phyloP scores from a whole-genome alignment of 2,113 vertebrate genomes.

The Centropus unirufus region DNA sequence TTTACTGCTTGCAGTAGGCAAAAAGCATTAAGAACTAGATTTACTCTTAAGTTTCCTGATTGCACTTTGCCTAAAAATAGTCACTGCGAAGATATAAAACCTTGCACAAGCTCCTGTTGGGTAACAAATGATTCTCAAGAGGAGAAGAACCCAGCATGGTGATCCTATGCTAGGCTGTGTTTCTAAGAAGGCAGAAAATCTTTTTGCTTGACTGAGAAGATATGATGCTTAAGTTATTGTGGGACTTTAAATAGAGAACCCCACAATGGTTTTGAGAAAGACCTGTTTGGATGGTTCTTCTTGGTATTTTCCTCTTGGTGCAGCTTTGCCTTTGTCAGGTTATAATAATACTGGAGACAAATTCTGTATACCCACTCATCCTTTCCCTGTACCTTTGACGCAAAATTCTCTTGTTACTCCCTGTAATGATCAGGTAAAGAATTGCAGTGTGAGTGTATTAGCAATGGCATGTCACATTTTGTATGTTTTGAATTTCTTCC shows the following conservation, averaged over 20 bases:
- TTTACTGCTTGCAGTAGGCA: neutral
- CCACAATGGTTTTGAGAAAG: neutral
- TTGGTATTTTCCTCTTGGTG: neutral
- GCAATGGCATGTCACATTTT: neutral
- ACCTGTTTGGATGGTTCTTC: neutral
- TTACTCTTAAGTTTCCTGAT: neutral
- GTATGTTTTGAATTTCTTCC: constrained; percentile 43
- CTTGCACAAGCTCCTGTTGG: neutral
- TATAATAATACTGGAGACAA: neutral
- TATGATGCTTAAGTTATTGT: neutral
- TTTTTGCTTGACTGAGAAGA: neutral
- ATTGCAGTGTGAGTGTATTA: neutral
- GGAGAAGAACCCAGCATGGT: neutral
- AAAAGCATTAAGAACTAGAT: neutral
- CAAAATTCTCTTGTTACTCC: neutral
- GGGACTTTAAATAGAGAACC: neutral
- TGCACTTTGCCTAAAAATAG: neutral
- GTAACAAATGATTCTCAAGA: neutral
- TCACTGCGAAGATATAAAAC: neutral
- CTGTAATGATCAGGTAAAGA: neutral
- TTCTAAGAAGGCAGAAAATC: neutral
- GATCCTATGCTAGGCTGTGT: neutral
- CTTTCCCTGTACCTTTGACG: neutral
- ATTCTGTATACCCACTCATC: neutral
- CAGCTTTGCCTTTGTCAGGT: neutral